Evolutionary conservation across 2,797 vertebrate genomes (phyloP), one percentile per base, ranked within the genome.

Genomic region (Enteromius mattozi): DNA sequence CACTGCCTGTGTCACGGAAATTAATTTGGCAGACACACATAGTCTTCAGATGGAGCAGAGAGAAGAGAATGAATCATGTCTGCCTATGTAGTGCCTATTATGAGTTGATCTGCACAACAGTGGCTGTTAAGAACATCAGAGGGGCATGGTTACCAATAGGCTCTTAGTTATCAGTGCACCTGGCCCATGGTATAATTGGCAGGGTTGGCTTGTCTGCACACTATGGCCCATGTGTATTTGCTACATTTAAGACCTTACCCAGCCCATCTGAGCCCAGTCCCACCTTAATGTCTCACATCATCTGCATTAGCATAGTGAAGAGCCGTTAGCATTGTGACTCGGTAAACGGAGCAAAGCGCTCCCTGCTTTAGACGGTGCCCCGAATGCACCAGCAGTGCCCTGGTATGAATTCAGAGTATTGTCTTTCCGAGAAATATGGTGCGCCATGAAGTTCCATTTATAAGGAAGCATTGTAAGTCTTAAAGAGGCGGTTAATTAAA

Each of bases 261-360:
- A 54, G 85, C 92, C 93, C 95, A 96, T 95, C 95, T 95, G 95
- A 95, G 94, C 94, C 94, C 94, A 92, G 87, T 90, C 88, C 89
- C 89, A 93, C 90, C 70, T 92, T 94, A 93, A 93, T 93, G 92
- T 94, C 93, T 94, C 92, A 91, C 94, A 94, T 95, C 94, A 94
- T 92, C 88, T 87, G 88, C 92, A 96, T 96, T 96, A 95, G 94
- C 95, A 96, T 96, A 95, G 93, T 95, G 93, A 95, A 96, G 95
- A 92, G 94, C 93, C 87, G 93, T 95, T 96, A 94, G 93, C 93
- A 93, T 94, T 95, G 93, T 95, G 92, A 91, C 88, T 88, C 82
- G 84, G 92, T 93, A 94, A 95, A 95, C 93, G 94, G 92, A 92
- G 91, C 90, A 89, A 91, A 90, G 91, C 90, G 90, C 90, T 91